A percentile compares a stretch with the other conserved stretches of the same genome.
Evolutionary conservation across 2,888 invertebrate species (phyloP).

Genomic region (Embidobia sp.): DNA sequence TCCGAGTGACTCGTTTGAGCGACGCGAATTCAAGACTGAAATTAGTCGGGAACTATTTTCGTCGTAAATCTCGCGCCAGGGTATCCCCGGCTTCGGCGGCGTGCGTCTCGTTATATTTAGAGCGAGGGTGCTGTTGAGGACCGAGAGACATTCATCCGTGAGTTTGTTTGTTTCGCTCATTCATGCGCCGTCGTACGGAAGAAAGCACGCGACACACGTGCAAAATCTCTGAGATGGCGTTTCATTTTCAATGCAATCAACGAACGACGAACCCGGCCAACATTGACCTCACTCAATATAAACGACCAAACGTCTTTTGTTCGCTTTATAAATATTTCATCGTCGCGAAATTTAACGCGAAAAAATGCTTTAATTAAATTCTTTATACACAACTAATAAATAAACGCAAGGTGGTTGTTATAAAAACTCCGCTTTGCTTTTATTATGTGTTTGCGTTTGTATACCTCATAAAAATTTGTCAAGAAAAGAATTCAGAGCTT

Average conservation of each 20-base stretch:
- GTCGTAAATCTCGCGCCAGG: constrained; percentile 54
- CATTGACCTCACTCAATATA: constrained; percentile 49
- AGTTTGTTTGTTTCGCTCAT: constrained; percentile 62
- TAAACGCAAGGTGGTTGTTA: too few species aligned
- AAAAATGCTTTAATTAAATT: too few species aligned
- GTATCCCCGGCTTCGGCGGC: constrained; percentile 48
- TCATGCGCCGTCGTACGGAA: constrained; percentile 61
- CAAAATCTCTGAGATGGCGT: constrained; percentile 47
- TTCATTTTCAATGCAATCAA: constrained; percentile 53
- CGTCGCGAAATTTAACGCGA: too few species aligned
- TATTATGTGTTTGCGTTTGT: too few species aligned
- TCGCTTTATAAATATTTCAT: too few species aligned
- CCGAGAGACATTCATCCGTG: constrained; percentile 54
- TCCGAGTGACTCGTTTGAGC: constrained; percentile 42
- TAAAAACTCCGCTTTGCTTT: too few species aligned
- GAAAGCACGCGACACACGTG: constrained; percentile 64
- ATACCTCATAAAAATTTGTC: too few species aligned
- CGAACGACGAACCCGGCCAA: constrained; percentile 49
- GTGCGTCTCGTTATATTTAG: constrained; percentile 62
- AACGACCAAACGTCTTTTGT: too few species aligned
- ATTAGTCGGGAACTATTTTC: constrained; percentile 52
- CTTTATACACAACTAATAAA: too few species aligned
- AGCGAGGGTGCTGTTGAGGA: constrained; percentile 57
- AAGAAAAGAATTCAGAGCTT: too few species aligned
- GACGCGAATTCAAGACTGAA: constrained; percentile 34